Conservation (phyloP, 2,113 vertebrate species). For the Pygoscelis adeliae region DNA sequence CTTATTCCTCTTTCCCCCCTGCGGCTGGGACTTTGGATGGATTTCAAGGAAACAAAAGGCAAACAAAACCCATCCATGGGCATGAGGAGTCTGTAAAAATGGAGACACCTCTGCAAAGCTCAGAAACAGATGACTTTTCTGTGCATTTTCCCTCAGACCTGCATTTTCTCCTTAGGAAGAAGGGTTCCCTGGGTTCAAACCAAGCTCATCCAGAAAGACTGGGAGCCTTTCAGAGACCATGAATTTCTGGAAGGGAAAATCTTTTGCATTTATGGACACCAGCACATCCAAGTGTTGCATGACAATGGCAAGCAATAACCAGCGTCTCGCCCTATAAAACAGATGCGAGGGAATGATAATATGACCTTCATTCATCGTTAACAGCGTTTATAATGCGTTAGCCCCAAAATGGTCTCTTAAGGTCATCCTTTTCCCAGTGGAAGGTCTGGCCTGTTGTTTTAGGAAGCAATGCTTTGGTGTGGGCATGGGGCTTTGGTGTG, state of each 20-base stretch:
- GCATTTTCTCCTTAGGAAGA: not conserved
- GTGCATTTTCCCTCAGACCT: not conserved
- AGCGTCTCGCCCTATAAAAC: not conserved
- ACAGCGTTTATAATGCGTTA: not conserved
- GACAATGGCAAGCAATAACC: constrained; percentile 4
- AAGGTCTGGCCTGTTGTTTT: not conserved
- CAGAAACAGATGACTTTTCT: not conserved
- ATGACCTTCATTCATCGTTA: not conserved
- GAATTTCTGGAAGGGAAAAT: not conserved
- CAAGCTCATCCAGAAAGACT: not conserved
- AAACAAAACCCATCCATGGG: not conserved
- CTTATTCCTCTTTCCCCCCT: not conserved
- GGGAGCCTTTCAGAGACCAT: not conserved
- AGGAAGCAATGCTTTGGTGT: not conserved
- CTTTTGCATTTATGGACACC: not conserved
- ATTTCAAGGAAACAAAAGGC: not conserved
- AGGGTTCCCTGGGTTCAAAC: not conserved
- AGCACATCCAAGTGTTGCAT: not conserved
- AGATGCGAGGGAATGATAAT: not conserved
- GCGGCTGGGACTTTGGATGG: not conserved
- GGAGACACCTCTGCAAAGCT: not conserved
- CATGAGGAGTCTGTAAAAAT: not conserved
- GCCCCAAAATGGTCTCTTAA: not conserved
- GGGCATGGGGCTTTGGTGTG: not conserved
- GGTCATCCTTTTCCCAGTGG: not conserved